Conservation (phyloP, 2,113 vertebrate genomes). For the Lepidothrix coronata region DNA sequence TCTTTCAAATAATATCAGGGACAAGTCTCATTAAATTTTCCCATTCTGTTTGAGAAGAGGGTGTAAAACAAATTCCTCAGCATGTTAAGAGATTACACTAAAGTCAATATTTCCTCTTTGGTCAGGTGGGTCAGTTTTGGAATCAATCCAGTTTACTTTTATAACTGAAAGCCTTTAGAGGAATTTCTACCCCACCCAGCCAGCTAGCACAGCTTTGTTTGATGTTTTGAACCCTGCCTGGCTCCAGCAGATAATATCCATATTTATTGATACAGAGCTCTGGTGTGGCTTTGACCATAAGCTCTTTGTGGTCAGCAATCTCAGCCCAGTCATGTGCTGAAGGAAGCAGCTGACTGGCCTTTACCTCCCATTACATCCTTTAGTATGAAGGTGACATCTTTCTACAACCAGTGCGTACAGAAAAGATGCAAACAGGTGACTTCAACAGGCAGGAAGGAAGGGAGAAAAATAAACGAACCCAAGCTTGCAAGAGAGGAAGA, state of each 20-base stretch:
- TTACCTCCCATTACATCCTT: background rate
- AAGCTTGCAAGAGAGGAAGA: background rate
- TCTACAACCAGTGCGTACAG: background rate
- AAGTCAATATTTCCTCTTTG: slow-evolving; percentile 24
- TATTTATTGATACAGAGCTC: slow-evolving; percentile 20
- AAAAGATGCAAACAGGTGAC: background rate
- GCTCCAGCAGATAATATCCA: background rate
- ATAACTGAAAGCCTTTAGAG: background rate
- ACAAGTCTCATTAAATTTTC: background rate
- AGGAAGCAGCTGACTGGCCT: slow-evolving; percentile 10
- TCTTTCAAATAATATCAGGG: background rate
- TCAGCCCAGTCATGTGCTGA: background rate
- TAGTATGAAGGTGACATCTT: background rate
- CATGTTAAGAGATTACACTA: background rate
- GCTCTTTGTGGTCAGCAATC: background rate
- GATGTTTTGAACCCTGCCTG: background rate
- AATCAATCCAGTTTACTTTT: background rate
- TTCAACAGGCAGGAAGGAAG: background rate
- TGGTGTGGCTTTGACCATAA: background rate
- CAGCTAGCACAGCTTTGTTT: slow-evolving; percentile 12
- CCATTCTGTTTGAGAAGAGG: slow-evolving; percentile 4
- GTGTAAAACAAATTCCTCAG: background rate
- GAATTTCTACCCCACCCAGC: background rate
- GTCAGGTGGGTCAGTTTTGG: background rate
- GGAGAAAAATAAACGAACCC: background rate